Evolutionary conservation across 2,888 invertebrate species (phyloP).

Genomic region (Tridacna crocea): DNA sequence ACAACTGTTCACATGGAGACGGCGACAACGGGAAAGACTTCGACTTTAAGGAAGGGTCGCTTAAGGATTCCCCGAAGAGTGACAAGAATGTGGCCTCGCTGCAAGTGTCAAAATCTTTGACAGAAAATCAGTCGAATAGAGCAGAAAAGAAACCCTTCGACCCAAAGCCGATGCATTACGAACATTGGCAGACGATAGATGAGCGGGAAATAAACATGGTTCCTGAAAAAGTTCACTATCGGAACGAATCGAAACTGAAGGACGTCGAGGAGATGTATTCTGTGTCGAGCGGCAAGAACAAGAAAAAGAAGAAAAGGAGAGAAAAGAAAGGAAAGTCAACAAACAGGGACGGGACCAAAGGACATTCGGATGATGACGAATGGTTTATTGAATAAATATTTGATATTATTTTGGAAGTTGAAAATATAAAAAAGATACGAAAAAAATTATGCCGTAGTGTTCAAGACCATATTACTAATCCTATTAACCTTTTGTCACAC

Average conservation of each 20-base stretch:
- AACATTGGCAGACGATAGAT: slow-evolving; percentile 19
- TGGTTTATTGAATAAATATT: not conserved
- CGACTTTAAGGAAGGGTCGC: not conserved
- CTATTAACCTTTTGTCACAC: not conserved
- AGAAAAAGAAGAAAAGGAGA: slow-evolving; percentile 26
- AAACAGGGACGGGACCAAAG: not conserved
- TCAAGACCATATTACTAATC: too few species aligned
- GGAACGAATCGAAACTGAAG: slow-evolving; percentile 22
- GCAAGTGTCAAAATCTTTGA: not conserved
- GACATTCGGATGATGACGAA: slow-evolving; percentile 9
- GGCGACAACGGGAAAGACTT: not conserved
- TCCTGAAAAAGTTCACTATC: slow-evolving; percentile 13
- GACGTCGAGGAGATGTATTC: slow-evolving; percentile 21
- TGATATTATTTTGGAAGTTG: not conserved
- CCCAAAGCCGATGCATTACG: slow-evolving; percentile 11
- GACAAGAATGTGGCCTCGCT: not conserved
- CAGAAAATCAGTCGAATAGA: not conserved
- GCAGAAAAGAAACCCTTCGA: not conserved
- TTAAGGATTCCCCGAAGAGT: not conserved
- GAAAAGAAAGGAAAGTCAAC: slow-evolving; percentile 10
- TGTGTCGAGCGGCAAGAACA: slow-evolving; percentile 6
- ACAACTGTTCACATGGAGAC: not conserved
- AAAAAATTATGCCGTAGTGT: too few species aligned
- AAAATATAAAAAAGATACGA: too few species aligned
- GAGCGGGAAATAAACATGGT: slow-evolving; percentile 24